Base-by-base conservation (phyloP, 2,797 vertebrate genomes). In the Enteromius thamalakanensis region DNA sequence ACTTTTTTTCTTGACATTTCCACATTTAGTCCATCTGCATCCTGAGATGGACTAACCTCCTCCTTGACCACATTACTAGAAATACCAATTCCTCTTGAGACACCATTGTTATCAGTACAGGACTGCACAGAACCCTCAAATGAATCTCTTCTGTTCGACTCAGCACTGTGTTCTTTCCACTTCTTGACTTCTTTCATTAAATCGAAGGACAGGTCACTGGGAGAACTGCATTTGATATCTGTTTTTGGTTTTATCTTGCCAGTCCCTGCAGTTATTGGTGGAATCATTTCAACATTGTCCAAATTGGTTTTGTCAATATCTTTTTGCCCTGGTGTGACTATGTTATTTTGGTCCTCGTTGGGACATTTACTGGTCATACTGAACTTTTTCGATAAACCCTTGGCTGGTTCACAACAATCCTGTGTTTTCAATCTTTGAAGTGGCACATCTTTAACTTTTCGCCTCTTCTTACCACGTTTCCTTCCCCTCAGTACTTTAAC, bases 401-500 rank as follows among this genome's bases (percentile, higher is more conserved):
- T 40, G 21, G 34, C 53, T 17, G 40, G 67, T 68, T 83, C 34
- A 65, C 29, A 53, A 58, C 32, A 34, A 21, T 75, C 53, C n/a
- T 75, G 34, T 45, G 64, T 53, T 23, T 49, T 76, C n/a, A 47
- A 32, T 47, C 17, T n/a, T 23, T 17, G 10, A 75, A 58, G 29
- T 62, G 53, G 12, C 47, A 19, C 47, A 74, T 82, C 26, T 68
- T 69, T 81, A n/a, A 60, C 32, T 37, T 15, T 45, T 17, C 5
- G 75, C 53, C 70, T 83, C 21, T 70, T 83, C 45, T 17, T 81
- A 40, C 49, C 81, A 76, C 9, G 47, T 65, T 77, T 86, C 21
- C 45, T 26, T 21, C 29, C 6, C 60, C 53, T 62, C 9, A 58
- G 15, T 53, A 80, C 32, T 80, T 58, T 23, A 80, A 19, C 12